Conservation (phyloP, 2,888 invertebrate species). For the Frankliniella fusca region DNA sequence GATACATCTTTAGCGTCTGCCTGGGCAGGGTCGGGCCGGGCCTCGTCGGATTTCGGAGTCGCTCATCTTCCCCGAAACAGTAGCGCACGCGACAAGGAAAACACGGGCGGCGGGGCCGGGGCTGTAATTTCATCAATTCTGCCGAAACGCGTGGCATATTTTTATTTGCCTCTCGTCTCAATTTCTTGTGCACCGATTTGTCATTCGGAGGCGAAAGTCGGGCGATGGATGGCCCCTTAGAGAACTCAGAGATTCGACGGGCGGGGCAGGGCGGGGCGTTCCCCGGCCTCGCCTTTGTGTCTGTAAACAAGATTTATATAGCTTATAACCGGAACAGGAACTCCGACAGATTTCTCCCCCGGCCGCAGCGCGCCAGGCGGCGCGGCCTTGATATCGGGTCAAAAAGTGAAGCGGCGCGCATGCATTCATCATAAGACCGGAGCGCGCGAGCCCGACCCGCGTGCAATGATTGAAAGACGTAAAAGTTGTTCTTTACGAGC, state of each 20-base stretch:
- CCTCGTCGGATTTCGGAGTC: no score
- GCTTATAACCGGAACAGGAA: constrained; percentile 13
- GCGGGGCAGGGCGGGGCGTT: neutral
- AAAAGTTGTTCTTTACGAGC: neutral
- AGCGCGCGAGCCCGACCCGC: neutral
- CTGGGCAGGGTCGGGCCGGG: no score
- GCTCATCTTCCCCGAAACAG: no score
- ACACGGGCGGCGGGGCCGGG: no score
- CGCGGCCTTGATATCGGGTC: neutral
- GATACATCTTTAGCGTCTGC: no score
- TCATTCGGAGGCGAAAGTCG: neutral
- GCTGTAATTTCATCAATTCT: no score
- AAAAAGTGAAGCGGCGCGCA: neutral
- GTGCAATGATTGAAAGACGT: constrained; percentile 21
- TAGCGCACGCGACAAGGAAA: no score
- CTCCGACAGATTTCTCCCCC: neutral
- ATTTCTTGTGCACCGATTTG: neutral
- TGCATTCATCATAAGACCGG: constrained; percentile 2
- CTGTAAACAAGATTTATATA: constrained; percentile 16
- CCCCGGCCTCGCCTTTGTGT: neutral
- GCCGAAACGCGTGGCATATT: no score
- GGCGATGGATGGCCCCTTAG: constrained; percentile 5
- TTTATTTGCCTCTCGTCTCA: no score
- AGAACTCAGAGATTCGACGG: neutral
- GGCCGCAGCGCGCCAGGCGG: neutral